Base-by-base conservation (phyloP, 2,888 invertebrate species). In the Chymomyza amoena region DNA sequence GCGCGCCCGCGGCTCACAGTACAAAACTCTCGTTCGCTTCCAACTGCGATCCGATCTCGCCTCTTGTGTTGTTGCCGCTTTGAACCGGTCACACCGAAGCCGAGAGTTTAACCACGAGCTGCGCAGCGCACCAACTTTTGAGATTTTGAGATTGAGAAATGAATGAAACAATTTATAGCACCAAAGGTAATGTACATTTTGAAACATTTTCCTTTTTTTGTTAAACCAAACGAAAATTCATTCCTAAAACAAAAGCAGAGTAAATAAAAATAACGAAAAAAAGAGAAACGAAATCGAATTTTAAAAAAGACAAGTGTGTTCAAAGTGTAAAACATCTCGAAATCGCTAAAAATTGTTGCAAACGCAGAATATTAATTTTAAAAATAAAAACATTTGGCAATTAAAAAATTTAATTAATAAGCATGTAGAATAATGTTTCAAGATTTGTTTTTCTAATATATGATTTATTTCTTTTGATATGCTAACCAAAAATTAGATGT, bases 401-500 rank as follows among this genome's bases (percentile, higher is more conserved):
- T 88, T 84, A 74, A 57, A 32, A 79, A 73, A 88, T 61, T 50
- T 64, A 66, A 13, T 18, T 39, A 70, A 64, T 69, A 73, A 65
- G 50, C 54, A 63, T 61, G 60, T 16, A 6, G 28, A 56, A 15
- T 20, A 45, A 36, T 57, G 6, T 57, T 70, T 56, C 25, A 45
- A 66, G 25, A 25, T 4, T 25, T 25, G 52, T 70, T 56, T 36
- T 68, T 66, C 28, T 51, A 18, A n/a, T 63, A 51, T 39, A 18
- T 9, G 25, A 62, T 50, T 25, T 50, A 10, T 5, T 45, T 45
- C 56, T 39, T 45, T 57, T 57, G 32, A 39, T 20, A 51, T 59
- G 15, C 39, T 54, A 54, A 54, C 68, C 51, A 52, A 73, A 89
- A 32, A 32, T 32, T 94, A 98, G 98, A 98, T 95, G 98, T 98